Base-by-base conservation (phyloP, 1,140 invertebrate species). In the Scylla paramamosain region DNA sequence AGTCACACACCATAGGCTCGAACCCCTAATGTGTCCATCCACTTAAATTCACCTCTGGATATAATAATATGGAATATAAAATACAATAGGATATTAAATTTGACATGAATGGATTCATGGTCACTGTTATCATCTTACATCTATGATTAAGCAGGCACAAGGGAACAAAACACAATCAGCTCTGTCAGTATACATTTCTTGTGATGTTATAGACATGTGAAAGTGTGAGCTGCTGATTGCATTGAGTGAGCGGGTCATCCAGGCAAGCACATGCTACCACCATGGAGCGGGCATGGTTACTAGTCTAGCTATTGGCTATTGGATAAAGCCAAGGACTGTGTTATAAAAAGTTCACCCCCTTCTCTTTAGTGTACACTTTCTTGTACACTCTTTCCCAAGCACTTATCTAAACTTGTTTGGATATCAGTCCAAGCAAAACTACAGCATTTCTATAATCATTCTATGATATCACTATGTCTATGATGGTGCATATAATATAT, bases 181-280 rank as follows among this genome's bases (percentile, higher is more conserved):
- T 45, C 32, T 45, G 32, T 77, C 20, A 77, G 6, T n/a, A 77
- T 20, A 77, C n/a, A 77, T 77, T n/a, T 77, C 67, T 77, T n/a
- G 52, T 12, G 10, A 77, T 77, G 67, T 77, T 77, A 7, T n/a
- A 7, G n/a, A 77, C 20, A 77, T n/a, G 67, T n/a, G 67, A 77
- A 77, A 77, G 25, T 77, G 67, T 77, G 67, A 28, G 14, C 83
- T 84, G 92, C 82, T 93, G 84, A 84, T 95, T 45, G 32, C 52
- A 39, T 89, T 46, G 52, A 89, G 39, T 31, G 39, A 92, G 39
- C 45, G 48, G 90, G 48, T 94, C 52, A 90, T 45, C 39, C 52
- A 95, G 94, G 94, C 91, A 92, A 95, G 94, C 91, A 92, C 94
- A 95, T 95, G 94, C 94, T 95, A 93, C 94, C 94, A 94, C 94